Evolutionary conservation across 2,113 vertebrate species (phyloP).

Genomic region (Micronisus gabar): DNA sequence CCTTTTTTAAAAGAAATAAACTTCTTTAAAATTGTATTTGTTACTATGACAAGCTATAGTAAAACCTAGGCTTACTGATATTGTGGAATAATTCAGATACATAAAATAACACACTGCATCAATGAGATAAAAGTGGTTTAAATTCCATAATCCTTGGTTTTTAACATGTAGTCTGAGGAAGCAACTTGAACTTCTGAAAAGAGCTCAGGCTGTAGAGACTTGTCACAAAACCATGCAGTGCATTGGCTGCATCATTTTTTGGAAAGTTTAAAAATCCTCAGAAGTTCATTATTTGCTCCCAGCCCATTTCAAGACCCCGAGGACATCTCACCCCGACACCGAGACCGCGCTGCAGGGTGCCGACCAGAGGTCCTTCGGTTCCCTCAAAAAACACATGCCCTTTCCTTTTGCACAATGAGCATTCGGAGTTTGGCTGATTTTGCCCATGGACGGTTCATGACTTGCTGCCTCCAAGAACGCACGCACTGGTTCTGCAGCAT

Average conservation of each 20-base stretch:
- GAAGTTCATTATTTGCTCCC: background rate
- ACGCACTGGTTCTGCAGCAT: accelerated
- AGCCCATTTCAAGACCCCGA: background rate
- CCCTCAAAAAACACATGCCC: background rate
- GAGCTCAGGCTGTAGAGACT: background rate
- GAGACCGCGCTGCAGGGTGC: background rate
- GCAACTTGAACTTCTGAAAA: background rate
- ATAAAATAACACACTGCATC: background rate
- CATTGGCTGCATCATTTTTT: background rate
- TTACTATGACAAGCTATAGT: background rate
- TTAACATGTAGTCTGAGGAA: accelerated
- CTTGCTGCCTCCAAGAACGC: background rate
- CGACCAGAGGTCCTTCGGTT: background rate
- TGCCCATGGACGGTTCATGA: accelerated
- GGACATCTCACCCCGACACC: background rate
- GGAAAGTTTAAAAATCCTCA: background rate
- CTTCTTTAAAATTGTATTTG: background rate
- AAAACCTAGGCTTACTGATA: background rate
- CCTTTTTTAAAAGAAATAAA: background rate
- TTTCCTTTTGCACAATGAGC: background rate
- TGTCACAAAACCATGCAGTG: background rate
- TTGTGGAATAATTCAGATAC: background rate
- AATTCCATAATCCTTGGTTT: background rate
- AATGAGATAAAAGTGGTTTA: background rate
- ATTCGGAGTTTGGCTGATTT: background rate